These are phyloP conservation scores for Streblospio benedicti DNA, from an alignment of 1,140 invertebrate genomes.

Conservation along the genomic window DNA sequence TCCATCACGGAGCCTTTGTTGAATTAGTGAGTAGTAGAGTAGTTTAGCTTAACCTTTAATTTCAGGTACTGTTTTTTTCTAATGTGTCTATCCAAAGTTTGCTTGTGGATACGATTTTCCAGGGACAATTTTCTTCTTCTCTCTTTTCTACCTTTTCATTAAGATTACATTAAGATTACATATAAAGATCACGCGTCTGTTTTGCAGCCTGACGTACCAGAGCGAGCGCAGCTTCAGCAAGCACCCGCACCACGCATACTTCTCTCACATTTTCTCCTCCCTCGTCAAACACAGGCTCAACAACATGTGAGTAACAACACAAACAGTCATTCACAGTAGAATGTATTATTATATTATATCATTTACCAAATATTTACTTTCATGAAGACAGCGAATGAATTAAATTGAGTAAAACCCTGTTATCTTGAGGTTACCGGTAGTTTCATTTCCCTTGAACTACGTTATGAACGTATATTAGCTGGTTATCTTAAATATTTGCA, in stretches of 20 bases:
- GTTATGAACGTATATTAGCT: too few relatives aligned
- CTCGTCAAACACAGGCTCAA: slow-evolving; percentile 36
- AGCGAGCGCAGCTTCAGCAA: slow-evolving; percentile 32
- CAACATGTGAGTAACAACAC: slow-evolving; percentile 28
- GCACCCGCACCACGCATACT: slow-evolving; percentile 27
- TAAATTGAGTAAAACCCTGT: not conserved
- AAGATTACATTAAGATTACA: too few relatives aligned
- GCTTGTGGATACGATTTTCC: too few relatives aligned
- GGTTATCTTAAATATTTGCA: not conserved
- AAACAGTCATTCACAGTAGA: not conserved
- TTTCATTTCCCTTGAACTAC: not conserved
- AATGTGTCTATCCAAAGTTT: too few relatives aligned
- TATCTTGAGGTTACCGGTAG: not conserved
- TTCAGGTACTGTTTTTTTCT: too few relatives aligned
- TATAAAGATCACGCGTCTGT: too few relatives aligned
- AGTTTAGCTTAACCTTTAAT: too few relatives aligned
- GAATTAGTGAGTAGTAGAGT: too few relatives aligned
- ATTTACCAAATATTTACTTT: not conserved
- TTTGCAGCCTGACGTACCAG: slow-evolving; percentile 36
- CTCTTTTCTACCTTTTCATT: too few relatives aligned
- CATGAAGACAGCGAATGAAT: not conserved
- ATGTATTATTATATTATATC: not conserved
- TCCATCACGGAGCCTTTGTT: too few relatives aligned
- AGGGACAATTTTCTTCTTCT: too few relatives aligned
- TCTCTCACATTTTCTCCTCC: slow-evolving; percentile 33